Evolutionary conservation across 2,113 vertebrate genomes (phyloP), one percentile per base, ranked within the genome.

Genomic region (Carettochelys insculpta): DNA sequence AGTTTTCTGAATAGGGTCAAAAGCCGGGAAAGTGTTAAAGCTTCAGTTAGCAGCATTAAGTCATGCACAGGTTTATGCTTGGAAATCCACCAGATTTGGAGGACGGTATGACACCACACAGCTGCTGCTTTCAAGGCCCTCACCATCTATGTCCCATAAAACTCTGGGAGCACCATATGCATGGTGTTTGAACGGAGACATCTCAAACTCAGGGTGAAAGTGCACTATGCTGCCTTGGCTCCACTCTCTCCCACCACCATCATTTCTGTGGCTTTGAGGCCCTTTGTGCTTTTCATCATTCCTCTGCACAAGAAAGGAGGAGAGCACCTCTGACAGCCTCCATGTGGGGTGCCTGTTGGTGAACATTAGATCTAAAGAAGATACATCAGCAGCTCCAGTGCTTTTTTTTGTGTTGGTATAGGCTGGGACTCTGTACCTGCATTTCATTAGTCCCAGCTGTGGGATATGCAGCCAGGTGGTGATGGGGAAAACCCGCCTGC

Each of bases 31-130:
- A 45, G 85, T 90, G 90, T 88, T 94, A 95, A 93, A 94, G 90
- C 71, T 87, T 83, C 90, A 93, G 79, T 89, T 95, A 92, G 90
- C 95, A 95, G 31, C 90, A n/a, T 77, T 79, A 82, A 93, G 91
- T 95, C 96, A 97, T 75, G 93, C 92, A 90, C 84, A 80, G 92
- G 93, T 93, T 96, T 97, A 95, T 97, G 94, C 94, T 94, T 86
- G 94, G 94, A 97, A 95, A 94, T 90, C 65, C 38, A 24, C 89
- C 53, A 92, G 94, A 85, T 86, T 83, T 92, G 92, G 83, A 94
- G 90, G 85, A 0, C 0, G 92, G 47, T 11, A 25, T 50, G 83
- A 45, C 78, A 90, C 80, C 52, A 31, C 31, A 76, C 76, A 90
- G 87, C 90, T 20, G 71, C 54, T 84, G 83, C 88, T 82, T 83